Evolutionary conservation across 1,140 invertebrate genomes (phyloP).

Genomic region (Akabosia matsudoensis): DNA sequence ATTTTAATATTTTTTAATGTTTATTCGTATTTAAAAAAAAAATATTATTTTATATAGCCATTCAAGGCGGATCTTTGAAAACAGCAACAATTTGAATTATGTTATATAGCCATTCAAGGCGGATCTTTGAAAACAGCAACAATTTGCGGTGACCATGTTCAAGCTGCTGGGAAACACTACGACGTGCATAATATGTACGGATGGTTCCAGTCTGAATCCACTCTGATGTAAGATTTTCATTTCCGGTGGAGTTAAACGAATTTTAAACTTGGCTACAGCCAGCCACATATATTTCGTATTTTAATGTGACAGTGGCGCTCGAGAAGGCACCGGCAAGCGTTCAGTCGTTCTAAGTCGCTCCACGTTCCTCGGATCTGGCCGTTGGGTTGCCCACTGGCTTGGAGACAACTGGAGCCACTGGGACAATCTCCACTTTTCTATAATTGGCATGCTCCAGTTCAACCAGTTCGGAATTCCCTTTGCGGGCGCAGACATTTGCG

Average conservation of each 20-base stretch:
- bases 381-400: conserved; percentile 59
- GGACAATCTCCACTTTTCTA: conserved; percentile 54
- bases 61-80: conserved; percentile 33
- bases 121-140: conserved; percentile 47
- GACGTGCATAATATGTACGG: conserved; percentile 53
- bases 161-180: conserved; percentile 50
- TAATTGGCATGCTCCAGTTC: conserved; percentile 50
- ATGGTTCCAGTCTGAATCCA: conserved; percentile 54
- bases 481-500: conserved; percentile 60
- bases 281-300: background rate
- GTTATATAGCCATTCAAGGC: conserved; percentile 2
- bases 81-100: conserved; percentile 48
- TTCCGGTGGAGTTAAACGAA: too few relatives aligned
- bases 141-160: conserved; percentile 48
- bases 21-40: background rate
- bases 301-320: conserved; percentile 12
- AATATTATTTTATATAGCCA: background rate
- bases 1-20: background rate
- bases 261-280: too few relatives aligned
- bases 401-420: conserved; percentile 57
- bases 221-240: conserved; percentile 51
- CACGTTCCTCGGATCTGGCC: conserved; percentile 57
- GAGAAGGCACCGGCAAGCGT: conserved; percentile 39
- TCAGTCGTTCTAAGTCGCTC: conserved; percentile 55
- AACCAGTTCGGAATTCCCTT: conserved; percentile 57